Evolutionary conservation across 2,888 invertebrate species (phyloP).

Genomic region (Parnassius apollo): DNA sequence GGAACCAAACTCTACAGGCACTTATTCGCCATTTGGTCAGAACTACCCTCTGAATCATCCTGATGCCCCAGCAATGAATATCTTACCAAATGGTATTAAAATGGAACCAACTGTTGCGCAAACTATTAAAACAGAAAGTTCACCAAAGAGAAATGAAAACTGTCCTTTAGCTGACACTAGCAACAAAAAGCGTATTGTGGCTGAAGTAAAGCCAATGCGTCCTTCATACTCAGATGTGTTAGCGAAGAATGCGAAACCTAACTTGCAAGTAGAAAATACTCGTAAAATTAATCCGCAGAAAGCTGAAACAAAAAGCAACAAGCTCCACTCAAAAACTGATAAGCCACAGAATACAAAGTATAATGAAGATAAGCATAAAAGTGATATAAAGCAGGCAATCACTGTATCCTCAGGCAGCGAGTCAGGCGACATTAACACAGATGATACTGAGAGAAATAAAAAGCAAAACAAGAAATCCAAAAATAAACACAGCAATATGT

Average conservation of each 20-base stretch:
- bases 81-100: slow-evolving; percentile 50
- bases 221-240: slow-evolving; percentile 92
- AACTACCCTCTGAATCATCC: slow-evolving; percentile 78
- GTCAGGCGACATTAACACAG: slow-evolving; percentile 70
- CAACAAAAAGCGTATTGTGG: slow-evolving; percentile 87
- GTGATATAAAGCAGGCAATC: slow-evolving; percentile 60
- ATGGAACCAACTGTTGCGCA: slow-evolving; percentile 50
- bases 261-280: slow-evolving; percentile 64
- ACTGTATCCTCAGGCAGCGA: slow-evolving; percentile 76
- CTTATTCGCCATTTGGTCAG: slow-evolving; percentile 87
- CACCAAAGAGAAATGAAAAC: slow-evolving; percentile 69
- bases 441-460: slow-evolving; percentile 65
- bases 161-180: slow-evolving; percentile 77
- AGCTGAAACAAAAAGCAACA: slow-evolving; percentile 65
- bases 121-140: slow-evolving; percentile 53
- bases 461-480: slow-evolving; percentile 65
- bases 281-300: slow-evolving; percentile 71
- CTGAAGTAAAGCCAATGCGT: slow-evolving; percentile 93
- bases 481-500: slow-evolving; percentile 68
- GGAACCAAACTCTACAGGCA: slow-evolving; percentile 86
- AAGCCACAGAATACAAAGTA: slow-evolving; percentile 51
- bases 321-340: slow-evolving; percentile 65
- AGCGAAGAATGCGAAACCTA: slow-evolving; percentile 84
- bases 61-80: slow-evolving; percentile 60
- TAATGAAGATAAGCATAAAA: slow-evolving; percentile 63